Evolutionary conservation across 2,797 vertebrate species (phyloP).

Genomic region (Momotus momota): DNA sequence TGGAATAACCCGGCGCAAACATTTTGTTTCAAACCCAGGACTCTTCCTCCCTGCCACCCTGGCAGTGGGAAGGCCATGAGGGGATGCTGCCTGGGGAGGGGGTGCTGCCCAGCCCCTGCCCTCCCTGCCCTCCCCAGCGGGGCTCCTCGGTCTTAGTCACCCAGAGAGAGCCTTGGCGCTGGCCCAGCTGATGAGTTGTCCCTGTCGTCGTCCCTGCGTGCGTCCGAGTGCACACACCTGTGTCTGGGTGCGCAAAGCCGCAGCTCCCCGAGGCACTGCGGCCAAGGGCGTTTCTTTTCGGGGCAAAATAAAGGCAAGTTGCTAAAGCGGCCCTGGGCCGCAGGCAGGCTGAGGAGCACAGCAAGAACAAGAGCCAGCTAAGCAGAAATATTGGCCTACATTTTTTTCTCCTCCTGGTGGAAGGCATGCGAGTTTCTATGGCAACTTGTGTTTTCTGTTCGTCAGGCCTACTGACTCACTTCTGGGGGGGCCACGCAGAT

Average conservation of each 20-base stretch:
- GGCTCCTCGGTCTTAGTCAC: conserved; percentile 74
- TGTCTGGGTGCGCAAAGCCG: background rate
- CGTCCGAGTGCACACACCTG: fast-evolving
- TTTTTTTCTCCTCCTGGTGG: conserved; percentile 74
- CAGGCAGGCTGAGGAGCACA: background rate
- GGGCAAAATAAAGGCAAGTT: background rate
- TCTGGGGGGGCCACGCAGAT: conserved; percentile 42
- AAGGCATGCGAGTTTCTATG: conserved; percentile 78
- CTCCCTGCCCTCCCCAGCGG: conserved; percentile 68
- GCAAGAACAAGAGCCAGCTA: conserved; percentile 78
- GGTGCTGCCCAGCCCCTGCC: background rate
- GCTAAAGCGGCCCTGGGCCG: background rate
- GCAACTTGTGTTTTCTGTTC: conserved; percentile 78
- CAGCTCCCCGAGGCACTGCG: background rate
- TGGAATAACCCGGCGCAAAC: background rate
- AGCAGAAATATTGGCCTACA: conserved; percentile 94
- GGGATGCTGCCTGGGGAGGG: background rate
- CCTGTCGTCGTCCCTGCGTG: background rate
- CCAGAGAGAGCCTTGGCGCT: conserved; percentile 78
- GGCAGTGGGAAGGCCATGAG: background rate
- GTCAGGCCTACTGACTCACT: conserved; percentile 69
- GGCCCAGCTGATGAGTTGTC: background rate
- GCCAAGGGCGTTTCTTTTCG: fast-evolving
- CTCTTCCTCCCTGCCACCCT: background rate
- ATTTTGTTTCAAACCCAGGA: background rate